phyloP scores from a whole-genome alignment of 2,797 vertebrate species.

The Catostomus latipinnis region DNA sequence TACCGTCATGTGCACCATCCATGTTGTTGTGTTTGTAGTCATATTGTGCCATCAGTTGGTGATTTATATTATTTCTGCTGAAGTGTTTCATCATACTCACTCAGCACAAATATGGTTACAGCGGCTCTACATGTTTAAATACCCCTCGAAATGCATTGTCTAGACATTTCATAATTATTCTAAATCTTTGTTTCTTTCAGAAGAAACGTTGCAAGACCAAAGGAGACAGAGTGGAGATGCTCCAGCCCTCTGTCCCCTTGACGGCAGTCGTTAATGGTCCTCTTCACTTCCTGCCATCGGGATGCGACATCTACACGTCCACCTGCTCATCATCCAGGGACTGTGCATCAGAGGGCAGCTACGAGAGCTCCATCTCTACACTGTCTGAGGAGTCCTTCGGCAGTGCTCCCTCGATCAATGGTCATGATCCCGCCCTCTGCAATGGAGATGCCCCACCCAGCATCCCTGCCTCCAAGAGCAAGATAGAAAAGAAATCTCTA shows the following conservation, averaged over 20 bases:
- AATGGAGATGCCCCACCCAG: constrained; percentile 80
- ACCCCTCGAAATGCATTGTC: neutral
- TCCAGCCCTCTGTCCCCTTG: constrained; percentile 77
- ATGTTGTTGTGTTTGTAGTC: neutral
- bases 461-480: constrained; percentile 78
- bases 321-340: constrained; percentile 82
- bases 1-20: neutral
- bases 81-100: constrained; percentile 3
- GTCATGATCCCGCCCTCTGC: constrained; percentile 77
- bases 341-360: constrained; percentile 86
- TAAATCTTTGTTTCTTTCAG: constrained; percentile 67
- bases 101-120: constrained; percentile 61
- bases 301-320: constrained; percentile 77
- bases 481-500: constrained; percentile 89
- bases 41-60: neutral
- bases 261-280: constrained; percentile 80
- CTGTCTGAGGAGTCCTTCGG: constrained; percentile 92
- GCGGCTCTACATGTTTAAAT: constrained; percentile 12
- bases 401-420: constrained; percentile 77
- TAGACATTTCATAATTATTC: neutral
- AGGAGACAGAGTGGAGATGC: constrained; percentile 87
- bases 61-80: neutral
- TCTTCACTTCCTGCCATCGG: constrained; percentile 77
- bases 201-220: constrained; percentile 96
- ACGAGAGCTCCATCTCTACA: constrained; percentile 84